These are phyloP conservation scores for Dasypus novemcinctus DNA, from an alignment of 2,113 vertebrate genomes.

Conservation along the genomic window DNA sequence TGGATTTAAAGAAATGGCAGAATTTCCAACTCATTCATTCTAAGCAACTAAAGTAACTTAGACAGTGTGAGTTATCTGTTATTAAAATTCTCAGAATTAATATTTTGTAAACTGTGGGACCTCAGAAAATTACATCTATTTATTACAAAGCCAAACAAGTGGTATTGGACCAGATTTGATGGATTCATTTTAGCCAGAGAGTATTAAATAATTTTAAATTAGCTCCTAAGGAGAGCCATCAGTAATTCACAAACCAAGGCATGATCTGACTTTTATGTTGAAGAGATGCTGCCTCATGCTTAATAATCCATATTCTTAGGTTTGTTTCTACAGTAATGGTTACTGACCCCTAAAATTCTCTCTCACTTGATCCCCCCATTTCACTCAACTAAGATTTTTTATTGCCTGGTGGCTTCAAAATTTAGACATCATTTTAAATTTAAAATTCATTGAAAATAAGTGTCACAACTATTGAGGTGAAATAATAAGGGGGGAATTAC, in stretches of 20 bases:
- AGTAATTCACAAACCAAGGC: background rate
- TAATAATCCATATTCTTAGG: background rate
- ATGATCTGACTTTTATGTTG: background rate
- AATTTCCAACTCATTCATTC: slow-evolving; percentile 56
- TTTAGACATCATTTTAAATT: background rate
- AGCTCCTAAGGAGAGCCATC: background rate
- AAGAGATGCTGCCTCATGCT: background rate
- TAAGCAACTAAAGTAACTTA: slow-evolving; percentile 9
- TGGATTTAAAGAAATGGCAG: slow-evolving; percentile 40
- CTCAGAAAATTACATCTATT: background rate
- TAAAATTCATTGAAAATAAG: background rate
- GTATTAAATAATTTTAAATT: background rate
- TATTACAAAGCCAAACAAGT: slow-evolving; percentile 11
- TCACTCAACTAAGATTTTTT: background rate
- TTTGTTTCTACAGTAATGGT: background rate
- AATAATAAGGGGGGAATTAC: background rate
- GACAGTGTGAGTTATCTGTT: background rate
- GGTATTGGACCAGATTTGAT: background rate
- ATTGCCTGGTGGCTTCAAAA: background rate
- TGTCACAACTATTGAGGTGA: background rate
- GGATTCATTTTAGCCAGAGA: background rate
- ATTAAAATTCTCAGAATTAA: slow-evolving; percentile 44
- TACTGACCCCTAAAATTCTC: background rate
- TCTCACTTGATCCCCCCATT: background rate
- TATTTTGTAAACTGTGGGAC: background rate